These are phyloP conservation scores for Acholoe squamosa DNA, from an alignment of 2,888 invertebrate species.

Conservation along the genomic window DNA sequence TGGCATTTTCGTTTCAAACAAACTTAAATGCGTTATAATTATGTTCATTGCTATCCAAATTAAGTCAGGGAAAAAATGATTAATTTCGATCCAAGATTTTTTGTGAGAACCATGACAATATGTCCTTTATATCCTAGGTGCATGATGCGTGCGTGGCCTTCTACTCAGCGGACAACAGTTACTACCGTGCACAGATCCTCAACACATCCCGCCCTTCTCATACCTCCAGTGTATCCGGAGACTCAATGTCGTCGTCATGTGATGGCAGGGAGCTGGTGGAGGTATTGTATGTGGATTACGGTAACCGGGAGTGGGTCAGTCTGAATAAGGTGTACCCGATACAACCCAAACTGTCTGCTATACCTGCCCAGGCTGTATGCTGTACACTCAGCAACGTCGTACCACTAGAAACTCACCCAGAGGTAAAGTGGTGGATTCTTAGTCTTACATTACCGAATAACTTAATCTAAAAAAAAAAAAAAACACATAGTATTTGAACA, in stretches of 20 bases:
- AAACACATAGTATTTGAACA: too few species aligned
- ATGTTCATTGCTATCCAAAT: too few species aligned
- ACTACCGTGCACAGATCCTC: slow-evolving; percentile 90
- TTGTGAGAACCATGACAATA: too few species aligned
- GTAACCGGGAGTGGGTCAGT: slow-evolving; percentile 90
- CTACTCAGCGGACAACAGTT: slow-evolving; percentile 89
- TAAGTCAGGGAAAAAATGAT: too few species aligned
- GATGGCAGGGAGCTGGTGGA: slow-evolving; percentile 66
- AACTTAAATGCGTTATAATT: too few species aligned
- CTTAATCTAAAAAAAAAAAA: too few species aligned
- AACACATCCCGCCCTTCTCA: slow-evolving; percentile 77
- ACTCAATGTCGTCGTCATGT: neutral
- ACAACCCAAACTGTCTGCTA: slow-evolving; percentile 89
- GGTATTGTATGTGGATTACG: slow-evolving; percentile 94
- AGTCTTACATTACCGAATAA: too few species aligned
- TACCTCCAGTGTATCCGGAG: too few species aligned
- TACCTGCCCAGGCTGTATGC: slow-evolving; percentile 83
- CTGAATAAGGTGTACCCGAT: slow-evolving; percentile 88
- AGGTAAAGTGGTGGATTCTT: too few species aligned
- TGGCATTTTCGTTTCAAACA: too few species aligned
- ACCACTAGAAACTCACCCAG: neutral
- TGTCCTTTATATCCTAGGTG: too few species aligned
- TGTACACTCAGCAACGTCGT: slow-evolving; percentile 19
- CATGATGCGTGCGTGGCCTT: slow-evolving; percentile 86
- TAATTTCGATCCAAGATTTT: too few species aligned